A percentile compares a stretch with the other conserved stretches of the same genome.
These are phyloP conservation scores for Neodontobutis hainanensis DNA, from an alignment of 2,113 vertebrate genomes.

Conservation along the genomic window DNA sequence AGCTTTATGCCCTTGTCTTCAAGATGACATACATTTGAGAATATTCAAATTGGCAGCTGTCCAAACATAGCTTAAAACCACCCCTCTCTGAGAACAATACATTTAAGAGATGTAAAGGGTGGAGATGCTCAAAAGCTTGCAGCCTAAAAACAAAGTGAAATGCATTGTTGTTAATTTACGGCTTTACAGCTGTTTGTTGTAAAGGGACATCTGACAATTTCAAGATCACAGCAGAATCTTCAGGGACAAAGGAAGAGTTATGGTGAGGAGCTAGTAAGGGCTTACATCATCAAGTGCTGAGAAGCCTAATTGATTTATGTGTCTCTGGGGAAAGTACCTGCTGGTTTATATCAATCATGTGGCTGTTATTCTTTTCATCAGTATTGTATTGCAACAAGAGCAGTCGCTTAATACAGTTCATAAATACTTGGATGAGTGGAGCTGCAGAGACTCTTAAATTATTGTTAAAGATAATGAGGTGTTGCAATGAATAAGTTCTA, in stretches of 20 bases:
- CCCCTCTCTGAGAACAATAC: no score
- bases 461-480: no score
- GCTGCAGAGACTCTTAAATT: not conserved
- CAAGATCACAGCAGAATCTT: constrained; percentile 20
- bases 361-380: constrained; percentile 55
- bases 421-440: constrained; percentile 12
- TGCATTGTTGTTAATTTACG: constrained; percentile 20
- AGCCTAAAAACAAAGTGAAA: constrained; percentile 6
- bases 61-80: not conserved
- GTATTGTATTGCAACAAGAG: constrained; percentile 67
- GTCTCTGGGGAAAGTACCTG: constrained; percentile 67
- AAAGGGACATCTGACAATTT: constrained; percentile 28
- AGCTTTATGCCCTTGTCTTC: constrained; percentile 19
- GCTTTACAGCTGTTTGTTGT: constrained; percentile 20
- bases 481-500: no score
- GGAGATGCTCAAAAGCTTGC: constrained; percentile 2
- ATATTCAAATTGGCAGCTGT: not conserved
- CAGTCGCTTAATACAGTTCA: constrained; percentile 52
- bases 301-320: constrained; percentile 63
- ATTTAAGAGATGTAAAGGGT: constrained; percentile 1
- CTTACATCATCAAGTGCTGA: constrained; percentile 45
- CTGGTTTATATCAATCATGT: constrained; percentile 63
- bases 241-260: constrained; percentile 44
- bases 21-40: not conserved
- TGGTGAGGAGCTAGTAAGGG: constrained; percentile 27